phyloP scores from a whole-genome alignment of 2,888 invertebrate species.

The Toxonevra muliebris region DNA sequence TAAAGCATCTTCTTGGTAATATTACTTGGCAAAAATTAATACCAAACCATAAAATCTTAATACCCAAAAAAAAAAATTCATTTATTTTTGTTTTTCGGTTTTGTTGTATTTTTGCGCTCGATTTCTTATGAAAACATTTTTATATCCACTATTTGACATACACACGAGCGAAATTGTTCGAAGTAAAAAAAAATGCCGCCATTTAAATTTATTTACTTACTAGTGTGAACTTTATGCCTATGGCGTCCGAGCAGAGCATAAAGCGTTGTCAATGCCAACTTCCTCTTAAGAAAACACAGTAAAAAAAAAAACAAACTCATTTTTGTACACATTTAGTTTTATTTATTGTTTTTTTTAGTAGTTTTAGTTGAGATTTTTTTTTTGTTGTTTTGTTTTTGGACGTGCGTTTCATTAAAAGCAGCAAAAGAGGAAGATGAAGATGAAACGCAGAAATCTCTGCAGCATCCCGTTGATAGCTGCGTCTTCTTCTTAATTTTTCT shows the following conservation, averaged over 20 bases:
- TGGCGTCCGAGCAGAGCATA: conserved; percentile 15
- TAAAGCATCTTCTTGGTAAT: not conserved
- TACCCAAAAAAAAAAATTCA: not conserved
- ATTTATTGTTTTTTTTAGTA: not conserved
- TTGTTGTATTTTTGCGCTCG: too few relatives aligned
- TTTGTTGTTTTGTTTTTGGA: not conserved
- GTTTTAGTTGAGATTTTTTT: conserved; percentile 5
- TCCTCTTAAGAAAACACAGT: conserved; percentile 4
- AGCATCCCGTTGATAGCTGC: too few relatives aligned
- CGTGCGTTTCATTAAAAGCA: conserved; percentile 8
- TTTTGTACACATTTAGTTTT: too few relatives aligned
- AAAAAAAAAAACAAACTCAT: conserved; percentile 3
- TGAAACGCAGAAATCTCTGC: too few relatives aligned
- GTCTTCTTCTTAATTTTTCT: too few relatives aligned
- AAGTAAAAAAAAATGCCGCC: conserved; percentile 21
- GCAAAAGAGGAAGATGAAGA: too few relatives aligned
- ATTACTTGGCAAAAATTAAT: conserved; percentile 3
- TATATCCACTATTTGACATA: too few relatives aligned
- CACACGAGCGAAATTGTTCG: too few relatives aligned
- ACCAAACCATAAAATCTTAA: conserved; percentile 16
- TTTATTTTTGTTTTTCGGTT: not conserved
- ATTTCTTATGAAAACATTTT: conserved; percentile 20
- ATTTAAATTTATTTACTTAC: conserved; percentile 41
- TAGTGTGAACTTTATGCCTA: conserved; percentile 43
- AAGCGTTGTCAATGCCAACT: conserved; percentile 14